Evolutionary conservation across 2,888 invertebrate genomes (phyloP).

Genomic region (Biston stratarius): DNA sequence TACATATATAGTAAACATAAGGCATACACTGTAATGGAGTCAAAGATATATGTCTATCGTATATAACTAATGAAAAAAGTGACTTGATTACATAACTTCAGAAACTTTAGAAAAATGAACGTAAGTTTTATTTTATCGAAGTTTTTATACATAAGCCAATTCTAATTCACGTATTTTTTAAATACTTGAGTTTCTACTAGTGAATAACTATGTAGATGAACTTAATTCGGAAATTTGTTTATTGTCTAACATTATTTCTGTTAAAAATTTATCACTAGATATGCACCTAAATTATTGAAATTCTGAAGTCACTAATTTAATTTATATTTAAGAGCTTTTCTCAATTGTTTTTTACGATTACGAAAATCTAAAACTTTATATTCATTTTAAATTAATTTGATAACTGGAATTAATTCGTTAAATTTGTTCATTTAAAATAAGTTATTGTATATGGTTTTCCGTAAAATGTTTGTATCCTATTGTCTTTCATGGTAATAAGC

Average conservation of each 20-base stretch:
- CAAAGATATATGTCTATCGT: constrained; percentile 12
- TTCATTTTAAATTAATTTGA: background rate
- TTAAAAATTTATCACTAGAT: too few relatives aligned
- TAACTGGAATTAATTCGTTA: too few relatives aligned
- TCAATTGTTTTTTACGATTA: background rate
- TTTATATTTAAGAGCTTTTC: too few relatives aligned
- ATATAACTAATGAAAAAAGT: background rate
- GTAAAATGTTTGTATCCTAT: constrained; percentile 11
- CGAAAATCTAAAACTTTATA: too few relatives aligned
- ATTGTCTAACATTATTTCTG: too few relatives aligned
- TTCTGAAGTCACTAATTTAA: too few relatives aligned
- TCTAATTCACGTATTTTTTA: background rate
- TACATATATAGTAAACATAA: constrained; percentile 3
- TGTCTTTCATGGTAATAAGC: constrained; percentile 42
- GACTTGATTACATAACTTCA: background rate
- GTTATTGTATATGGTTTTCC: background rate
- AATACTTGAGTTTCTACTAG: background rate
- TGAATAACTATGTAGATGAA: too few relatives aligned
- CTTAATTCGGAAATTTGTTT: too few relatives aligned
- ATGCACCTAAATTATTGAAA: too few relatives aligned
- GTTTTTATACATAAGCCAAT: background rate
- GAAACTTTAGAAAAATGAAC: background rate
- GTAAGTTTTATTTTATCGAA: too few relatives aligned
- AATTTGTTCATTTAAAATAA: background rate
- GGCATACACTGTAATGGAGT: constrained; percentile 1